phyloP scores from a whole-genome alignment of 2,113 vertebrate species.

The Dipodomys stephensi region DNA sequence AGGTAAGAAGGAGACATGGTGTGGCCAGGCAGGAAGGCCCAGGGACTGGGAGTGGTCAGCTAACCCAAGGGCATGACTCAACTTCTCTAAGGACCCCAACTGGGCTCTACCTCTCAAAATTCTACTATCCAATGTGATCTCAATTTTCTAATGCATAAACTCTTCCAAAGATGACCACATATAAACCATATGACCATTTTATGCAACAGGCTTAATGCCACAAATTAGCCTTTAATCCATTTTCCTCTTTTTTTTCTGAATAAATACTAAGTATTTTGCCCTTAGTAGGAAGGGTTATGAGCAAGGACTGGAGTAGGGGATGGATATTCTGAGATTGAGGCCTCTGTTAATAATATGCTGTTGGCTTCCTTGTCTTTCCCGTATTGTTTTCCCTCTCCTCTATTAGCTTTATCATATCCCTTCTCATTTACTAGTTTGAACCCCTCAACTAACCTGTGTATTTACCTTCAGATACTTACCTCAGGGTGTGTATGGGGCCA shows the following conservation, averaged over 20 bases:
- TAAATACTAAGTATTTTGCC: neutral
- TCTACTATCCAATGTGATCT: neutral
- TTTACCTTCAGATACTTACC: neutral
- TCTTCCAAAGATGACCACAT: neutral
- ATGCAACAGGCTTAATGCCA: neutral
- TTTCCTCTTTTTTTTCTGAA: neutral
- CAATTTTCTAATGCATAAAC: neutral
- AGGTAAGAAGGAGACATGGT: neutral
- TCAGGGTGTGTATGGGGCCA: neutral
- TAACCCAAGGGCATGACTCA: neutral
- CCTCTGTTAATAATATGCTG: neutral
- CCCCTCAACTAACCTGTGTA: neutral
- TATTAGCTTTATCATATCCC: no score
- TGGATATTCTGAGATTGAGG: neutral
- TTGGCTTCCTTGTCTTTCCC: neutral
- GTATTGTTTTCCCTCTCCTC: neutral
- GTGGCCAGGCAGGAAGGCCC: neutral
- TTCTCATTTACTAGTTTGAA: neutral
- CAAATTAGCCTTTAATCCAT: neutral
- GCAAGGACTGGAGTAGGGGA: neutral
- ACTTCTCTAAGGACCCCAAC: neutral
- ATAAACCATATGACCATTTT: neutral
- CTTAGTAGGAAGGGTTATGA: neutral
- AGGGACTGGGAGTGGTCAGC: neutral
- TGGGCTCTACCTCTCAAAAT: neutral